phyloP scores from a whole-genome alignment of 2,113 vertebrate species.

The Nyctibius bracteatus region DNA sequence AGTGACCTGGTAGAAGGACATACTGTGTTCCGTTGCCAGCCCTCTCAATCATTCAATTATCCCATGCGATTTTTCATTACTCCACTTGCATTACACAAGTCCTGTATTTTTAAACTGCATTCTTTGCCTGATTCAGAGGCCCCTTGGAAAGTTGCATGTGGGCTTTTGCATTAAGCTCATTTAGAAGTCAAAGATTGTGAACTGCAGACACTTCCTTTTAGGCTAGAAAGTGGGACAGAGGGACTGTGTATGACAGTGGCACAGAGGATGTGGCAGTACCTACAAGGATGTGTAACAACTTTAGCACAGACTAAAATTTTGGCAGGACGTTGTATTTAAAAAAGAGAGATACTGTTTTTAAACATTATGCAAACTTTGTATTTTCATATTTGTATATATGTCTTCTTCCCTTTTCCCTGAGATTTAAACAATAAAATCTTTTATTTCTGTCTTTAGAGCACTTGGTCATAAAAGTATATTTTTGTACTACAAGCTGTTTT shows the following conservation, averaged over 20 bases:
- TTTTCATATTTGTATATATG: background rate
- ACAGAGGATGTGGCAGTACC: background rate
- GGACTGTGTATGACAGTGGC: background rate
- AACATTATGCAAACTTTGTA: background rate
- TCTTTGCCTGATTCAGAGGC: background rate
- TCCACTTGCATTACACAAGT: background rate
- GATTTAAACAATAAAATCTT: background rate
- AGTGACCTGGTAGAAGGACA: background rate
- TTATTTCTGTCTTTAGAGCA: background rate
- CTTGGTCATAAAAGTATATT: background rate
- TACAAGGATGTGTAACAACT: background rate
- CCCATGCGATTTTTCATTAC: rapidly evolving
- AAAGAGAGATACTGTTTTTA: background rate
- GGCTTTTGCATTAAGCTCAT: background rate
- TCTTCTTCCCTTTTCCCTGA: background rate
- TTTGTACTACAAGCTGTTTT: constrained; percentile 26
- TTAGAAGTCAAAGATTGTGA: background rate
- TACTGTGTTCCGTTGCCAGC: background rate
- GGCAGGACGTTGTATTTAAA: background rate
- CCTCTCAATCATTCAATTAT: background rate
- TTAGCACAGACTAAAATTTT: background rate
- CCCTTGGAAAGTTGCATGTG: background rate
- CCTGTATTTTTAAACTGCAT: background rate
- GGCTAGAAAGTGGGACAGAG: background rate
- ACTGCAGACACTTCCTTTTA: background rate